Evolutionary conservation across 2,888 invertebrate species (phyloP).

Genomic region (Mamestra brassicae): DNA sequence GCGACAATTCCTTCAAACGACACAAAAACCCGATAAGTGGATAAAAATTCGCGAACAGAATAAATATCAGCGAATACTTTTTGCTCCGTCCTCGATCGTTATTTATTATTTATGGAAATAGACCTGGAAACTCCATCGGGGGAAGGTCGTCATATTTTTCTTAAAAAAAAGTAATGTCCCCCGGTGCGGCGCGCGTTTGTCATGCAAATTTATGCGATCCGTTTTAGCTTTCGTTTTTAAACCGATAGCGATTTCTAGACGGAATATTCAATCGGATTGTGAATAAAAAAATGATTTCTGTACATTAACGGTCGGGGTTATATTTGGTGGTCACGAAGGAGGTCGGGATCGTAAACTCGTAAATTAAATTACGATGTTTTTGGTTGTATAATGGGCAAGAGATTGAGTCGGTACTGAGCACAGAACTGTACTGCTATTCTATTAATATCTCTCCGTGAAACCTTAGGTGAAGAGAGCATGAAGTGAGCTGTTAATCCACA

Average conservation of each 20-base stretch:
- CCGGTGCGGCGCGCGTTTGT: constrained; percentile 83
- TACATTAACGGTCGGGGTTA: constrained; percentile 77
- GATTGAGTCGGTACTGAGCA: constrained; percentile 39
- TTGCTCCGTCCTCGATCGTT: constrained; percentile 87
- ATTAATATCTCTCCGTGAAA: not conserved
- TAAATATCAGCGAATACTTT: constrained; percentile 87
- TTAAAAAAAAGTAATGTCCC: constrained; percentile 88
- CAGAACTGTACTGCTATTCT: not conserved
- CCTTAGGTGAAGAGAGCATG: too few relatives aligned
- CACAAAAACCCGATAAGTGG: constrained; percentile 84
- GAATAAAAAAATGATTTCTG: constrained; percentile 79
- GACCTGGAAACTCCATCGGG: constrained; percentile 86
- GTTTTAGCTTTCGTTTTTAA: constrained; percentile 86
- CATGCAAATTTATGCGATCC: constrained; percentile 90
- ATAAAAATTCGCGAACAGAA: constrained; percentile 87
- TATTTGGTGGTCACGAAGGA: constrained; percentile 80
- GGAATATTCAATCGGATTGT: constrained; percentile 85
- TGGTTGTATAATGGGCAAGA: constrained; percentile 43
- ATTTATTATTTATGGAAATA: constrained; percentile 91
- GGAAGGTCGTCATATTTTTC: constrained; percentile 90
- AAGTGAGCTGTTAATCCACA: too few relatives aligned
- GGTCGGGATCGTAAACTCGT: constrained; percentile 64
- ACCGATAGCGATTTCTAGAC: constrained; percentile 87
- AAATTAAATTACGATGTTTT: constrained; percentile 70
- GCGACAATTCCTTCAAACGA: constrained; percentile 66